Base-by-base conservation (phyloP, 1,140 invertebrate species). In the Elymnias hypermnestra region DNA sequence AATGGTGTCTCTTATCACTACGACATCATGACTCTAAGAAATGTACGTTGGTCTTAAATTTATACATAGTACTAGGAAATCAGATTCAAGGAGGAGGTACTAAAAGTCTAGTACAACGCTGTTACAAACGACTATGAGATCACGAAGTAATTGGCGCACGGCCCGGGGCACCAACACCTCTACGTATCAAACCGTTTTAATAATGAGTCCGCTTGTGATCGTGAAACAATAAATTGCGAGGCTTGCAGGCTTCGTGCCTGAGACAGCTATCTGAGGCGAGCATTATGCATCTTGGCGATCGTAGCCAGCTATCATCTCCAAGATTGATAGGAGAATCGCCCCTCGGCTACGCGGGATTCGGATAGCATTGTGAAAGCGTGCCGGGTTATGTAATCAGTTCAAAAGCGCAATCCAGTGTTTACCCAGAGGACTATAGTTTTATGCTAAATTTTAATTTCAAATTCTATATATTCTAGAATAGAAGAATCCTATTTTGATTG, bases 171-270 rank as follows among this genome's bases (percentile, higher is more conserved):
- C 63, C 62, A 84, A 84, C 81, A 84, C 81, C 81, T 84, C 67
- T 61, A 76, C 68, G 69, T 79, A 81, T 79, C 78, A 77, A 78
- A 83, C 81, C 71, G 81, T 84, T 84, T 84, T 84, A 84, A 84
- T 85, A 83, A 85, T 83, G 81, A 83, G 72, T 75, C 55, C 48
- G 64, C 61, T 59, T 65, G 70, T 77, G 75, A 85, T 85, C 82
- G 82, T 85, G 81, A 83, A 85, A 85, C 82, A 78, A 84, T 84
- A 84, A 84, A 84, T 83, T 84, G 81, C 81, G 63, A 84, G 73
- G 74, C 81, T 83, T 65, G 69, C 67, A 84, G 78, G 81, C 81
- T 81, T 84, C 81, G 81, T 84, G 81, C 72, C 22, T 61, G 69
- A 81, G 77, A 78, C 77, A 78, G 81, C 76, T 79, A 84, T 84